phyloP scores from a whole-genome alignment of 2,113 vertebrate species.

The Dicaeum eximium region DNA sequence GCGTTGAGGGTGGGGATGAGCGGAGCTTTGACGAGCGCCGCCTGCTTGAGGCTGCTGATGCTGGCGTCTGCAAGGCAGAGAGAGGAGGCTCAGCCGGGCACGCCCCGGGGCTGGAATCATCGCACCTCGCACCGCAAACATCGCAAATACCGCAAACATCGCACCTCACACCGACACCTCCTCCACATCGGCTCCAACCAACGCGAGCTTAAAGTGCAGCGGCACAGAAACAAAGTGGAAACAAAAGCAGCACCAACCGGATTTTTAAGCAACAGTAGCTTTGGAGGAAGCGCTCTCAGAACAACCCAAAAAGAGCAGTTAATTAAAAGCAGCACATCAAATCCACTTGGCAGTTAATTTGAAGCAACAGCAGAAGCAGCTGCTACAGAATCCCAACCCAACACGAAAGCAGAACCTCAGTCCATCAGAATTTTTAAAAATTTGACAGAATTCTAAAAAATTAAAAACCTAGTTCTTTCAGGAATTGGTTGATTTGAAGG shows the following conservation, averaged over 20 bases:
- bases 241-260: rapidly evolving
- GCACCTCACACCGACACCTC: rapidly evolving
- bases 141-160: too few species aligned
- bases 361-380: neutral
- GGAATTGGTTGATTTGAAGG: neutral
- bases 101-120: too few species aligned
- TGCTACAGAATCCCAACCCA: neutral
- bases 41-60: constrained; percentile 93
- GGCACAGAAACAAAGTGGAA: neutral
- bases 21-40: constrained; percentile 88
- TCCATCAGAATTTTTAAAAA: rapidly evolving
- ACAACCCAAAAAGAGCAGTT: rapidly evolving
- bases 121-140: rapidly evolving
- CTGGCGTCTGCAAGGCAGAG: constrained; percentile 86
- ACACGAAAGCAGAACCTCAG: rapidly evolving
- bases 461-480: rapidly evolving
- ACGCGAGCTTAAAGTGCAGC: neutral
- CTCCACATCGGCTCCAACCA: rapidly evolving
- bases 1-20: constrained; percentile 88
- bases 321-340: rapidly evolving
- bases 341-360: too few species aligned
- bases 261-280: neutral
- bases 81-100: neutral
- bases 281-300: neutral
- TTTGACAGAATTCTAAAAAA: rapidly evolving